Conservation (phyloP, 2,888 invertebrate genomes). For the Drosophila rellima region DNA sequence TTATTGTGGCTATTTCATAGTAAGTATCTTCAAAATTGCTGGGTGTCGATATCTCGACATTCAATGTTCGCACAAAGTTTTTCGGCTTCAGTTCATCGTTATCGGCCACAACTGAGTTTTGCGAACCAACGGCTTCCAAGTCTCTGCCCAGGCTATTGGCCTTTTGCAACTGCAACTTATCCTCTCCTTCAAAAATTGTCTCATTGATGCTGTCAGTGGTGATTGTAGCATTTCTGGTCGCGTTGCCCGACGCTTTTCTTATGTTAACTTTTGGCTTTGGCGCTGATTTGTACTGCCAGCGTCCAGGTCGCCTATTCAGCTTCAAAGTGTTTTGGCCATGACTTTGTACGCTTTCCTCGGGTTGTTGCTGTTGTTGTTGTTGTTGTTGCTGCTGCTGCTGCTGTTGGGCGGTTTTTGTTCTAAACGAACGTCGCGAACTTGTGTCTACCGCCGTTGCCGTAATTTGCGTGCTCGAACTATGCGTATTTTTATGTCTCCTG, state of each 20-base stretch:
- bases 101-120: conserved; percentile 87
- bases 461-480: conserved; percentile 43
- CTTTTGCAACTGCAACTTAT: conserved; percentile 84
- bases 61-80: conserved; percentile 92
- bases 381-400: background rate
- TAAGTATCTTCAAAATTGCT: conserved; percentile 94
- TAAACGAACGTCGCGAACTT: conserved; percentile 88
- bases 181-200: conserved; percentile 81
- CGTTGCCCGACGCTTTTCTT: conserved; percentile 89
- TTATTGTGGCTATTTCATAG: conserved; percentile 95
- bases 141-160: conserved; percentile 85
- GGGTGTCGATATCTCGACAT: conserved; percentile 95
- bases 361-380: conserved; percentile 58
- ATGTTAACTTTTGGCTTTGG: conserved; percentile 94
- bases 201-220: conserved; percentile 78
- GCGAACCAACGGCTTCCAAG: conserved; percentile 91
- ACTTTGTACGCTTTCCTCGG: conserved; percentile 87
- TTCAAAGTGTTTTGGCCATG: conserved; percentile 93
- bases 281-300: conserved; percentile 96
- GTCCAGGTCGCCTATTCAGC: conserved; percentile 91
- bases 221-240: conserved; percentile 65
- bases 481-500: conserved; percentile 86
- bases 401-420: conserved; percentile 87
- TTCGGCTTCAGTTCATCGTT: conserved; percentile 82
- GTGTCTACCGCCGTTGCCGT: conserved; percentile 70